These are phyloP conservation scores for Perdita meconis DNA, from an alignment of 2,888 invertebrate genomes.

Conservation along the genomic window DNA sequence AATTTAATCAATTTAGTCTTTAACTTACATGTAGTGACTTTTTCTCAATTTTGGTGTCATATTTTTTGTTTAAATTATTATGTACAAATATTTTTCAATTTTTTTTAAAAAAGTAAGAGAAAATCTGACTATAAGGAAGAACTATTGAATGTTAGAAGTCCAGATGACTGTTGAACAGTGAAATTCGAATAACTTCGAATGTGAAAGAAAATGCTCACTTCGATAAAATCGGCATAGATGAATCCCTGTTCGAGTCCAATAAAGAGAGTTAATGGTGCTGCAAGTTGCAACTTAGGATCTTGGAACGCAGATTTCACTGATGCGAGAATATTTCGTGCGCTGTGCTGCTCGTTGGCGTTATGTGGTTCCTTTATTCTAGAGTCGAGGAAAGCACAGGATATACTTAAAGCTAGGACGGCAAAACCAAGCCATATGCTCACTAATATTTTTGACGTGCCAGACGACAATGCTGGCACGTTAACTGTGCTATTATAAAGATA, in stretches of 20 bases:
- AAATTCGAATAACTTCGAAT: no score
- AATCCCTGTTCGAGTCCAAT: slow-evolving; percentile 94
- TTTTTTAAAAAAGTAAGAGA: no score
- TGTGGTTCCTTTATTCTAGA: slow-evolving; percentile 80
- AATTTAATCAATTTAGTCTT: no score
- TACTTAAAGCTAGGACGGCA: slow-evolving; percentile 78
- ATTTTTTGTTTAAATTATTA: no score
- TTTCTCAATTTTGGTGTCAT: no score
- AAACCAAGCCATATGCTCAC: slow-evolving; percentile 80
- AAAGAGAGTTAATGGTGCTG: slow-evolving; percentile 91
- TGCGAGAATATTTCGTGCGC: slow-evolving; percentile 78
- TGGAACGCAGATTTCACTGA: slow-evolving; percentile 86
- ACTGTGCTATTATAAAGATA: slow-evolving; percentile 77
- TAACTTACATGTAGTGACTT: no score
- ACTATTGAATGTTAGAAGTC: no score
- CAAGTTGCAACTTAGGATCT: slow-evolving; percentile 88
- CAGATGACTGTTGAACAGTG: no score
- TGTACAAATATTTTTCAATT: no score
- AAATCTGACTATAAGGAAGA: no score
- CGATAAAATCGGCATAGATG: slow-evolving; percentile 92
- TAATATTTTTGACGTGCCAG: slow-evolving; percentile 75
- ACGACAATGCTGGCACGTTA: slow-evolving; percentile 71
- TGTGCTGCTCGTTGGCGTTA: slow-evolving; percentile 70
- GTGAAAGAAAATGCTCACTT: slow-evolving; percentile 87
- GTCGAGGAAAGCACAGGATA: slow-evolving; percentile 81